Base-by-base conservation (phyloP, 1,140 invertebrate genomes). In the Drosophila bocqueti region DNA sequence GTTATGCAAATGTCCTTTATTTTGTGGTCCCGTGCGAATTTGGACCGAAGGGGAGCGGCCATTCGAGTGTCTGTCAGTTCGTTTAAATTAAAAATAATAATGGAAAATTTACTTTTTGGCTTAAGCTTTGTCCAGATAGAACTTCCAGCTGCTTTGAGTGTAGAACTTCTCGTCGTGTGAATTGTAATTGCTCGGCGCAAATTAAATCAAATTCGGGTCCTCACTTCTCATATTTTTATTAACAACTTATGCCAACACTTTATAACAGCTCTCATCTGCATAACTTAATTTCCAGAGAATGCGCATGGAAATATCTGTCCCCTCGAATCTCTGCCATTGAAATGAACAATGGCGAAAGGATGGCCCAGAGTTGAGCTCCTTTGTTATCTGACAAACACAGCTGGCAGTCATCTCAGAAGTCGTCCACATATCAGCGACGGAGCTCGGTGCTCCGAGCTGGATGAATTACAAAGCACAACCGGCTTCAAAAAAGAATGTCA, bases 51-150 rank as follows among this genome's bases (percentile, higher is more conserved):
- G 40, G 31, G 63, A n/a, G 24, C 38, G 18, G 40, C 45, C 54
- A 65, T 45, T 50, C 64, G 24, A 21, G 49, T 54, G 65, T 43
- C 69, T 68, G 46, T 49, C 45, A 46, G 69, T 78, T 64, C 63
- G 55, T 83, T 76, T 69, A 73, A 89, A 89, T 84, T 78, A 89
- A 89, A 84, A 75, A 84, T 84, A 87, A 87, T 89, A 87, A 79
- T 89, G 83, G 81, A 63, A 83, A 74, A 87, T 89, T 87, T 87
- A 84, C 84, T 89, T 89, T 87, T 83, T 84, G 84, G 84, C 84
- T 87, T 89, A 83, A 73, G 83, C 65, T 50, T 55, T 83, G 55
- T 58, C 38, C 50, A 78, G 64, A 87, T 64, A 52, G 52, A 63
- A 67, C 66, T 79, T 59, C n/a, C 49, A 36, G 6, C 50, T 54